Percentiles rank a stretch among this genome's conserved stretches.
Evolutionary conservation across 2,113 vertebrate genomes (phyloP).

Genomic region (Microcebus jonahi): DNA sequence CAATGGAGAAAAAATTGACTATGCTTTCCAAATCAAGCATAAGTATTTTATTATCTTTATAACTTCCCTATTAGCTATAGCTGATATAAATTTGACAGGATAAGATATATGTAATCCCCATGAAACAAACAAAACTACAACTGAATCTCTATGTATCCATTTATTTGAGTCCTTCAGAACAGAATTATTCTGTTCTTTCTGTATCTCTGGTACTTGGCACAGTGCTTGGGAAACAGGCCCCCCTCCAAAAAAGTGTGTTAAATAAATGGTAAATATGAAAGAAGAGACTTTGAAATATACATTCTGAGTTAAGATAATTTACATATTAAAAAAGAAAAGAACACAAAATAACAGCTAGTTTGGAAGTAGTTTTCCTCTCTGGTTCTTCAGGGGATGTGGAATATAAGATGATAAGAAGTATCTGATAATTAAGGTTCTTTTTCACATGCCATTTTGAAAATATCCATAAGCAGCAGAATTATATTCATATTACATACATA

Average conservation of each 20-base stretch:
- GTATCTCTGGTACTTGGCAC: neutral
- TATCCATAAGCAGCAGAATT: neutral
- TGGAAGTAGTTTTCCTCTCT: neutral
- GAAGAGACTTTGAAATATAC: neutral
- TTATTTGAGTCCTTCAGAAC: neutral
- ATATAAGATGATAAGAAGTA: neutral
- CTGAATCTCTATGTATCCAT: neutral
- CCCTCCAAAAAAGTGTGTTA: neutral
- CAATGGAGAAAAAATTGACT: neutral
- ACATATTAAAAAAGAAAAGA: neutral
- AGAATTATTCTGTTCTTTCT: neutral
- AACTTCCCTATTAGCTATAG: neutral
- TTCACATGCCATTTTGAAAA: neutral
- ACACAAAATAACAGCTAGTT: neutral
- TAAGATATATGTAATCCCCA: neutral
- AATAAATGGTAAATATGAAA: neutral
- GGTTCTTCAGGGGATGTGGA: neutral
- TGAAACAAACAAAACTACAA: neutral
- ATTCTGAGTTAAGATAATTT: neutral
- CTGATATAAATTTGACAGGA: neutral
- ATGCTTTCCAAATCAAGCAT: neutral
- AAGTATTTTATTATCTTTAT: neutral
- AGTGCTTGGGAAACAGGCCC: neutral
- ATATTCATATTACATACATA: neutral
- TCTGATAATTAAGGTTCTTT: constrained; percentile 7